Conservation (phyloP, 2,797 vertebrate species). For the Loris lydekkerianus region DNA sequence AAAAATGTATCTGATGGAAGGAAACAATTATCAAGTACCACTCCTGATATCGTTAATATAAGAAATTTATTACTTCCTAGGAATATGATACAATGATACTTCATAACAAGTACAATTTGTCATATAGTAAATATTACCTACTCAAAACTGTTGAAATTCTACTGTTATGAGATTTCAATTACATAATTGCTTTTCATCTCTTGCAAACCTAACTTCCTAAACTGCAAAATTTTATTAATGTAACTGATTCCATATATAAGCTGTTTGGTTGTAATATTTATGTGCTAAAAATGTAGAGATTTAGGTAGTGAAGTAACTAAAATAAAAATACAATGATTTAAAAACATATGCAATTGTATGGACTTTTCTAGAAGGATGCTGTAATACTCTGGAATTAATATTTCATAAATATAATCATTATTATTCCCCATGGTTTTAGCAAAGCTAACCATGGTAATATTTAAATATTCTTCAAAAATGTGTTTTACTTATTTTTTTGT, state of each 20-base stretch:
- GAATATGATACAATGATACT: slow-evolving; percentile 10
- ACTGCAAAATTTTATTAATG: slow-evolving; percentile 48
- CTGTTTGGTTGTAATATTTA: not conserved
- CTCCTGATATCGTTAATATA: not conserved
- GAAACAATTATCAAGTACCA: not conserved
- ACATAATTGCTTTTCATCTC: slow-evolving; percentile 56
- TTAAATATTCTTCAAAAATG: not conserved
- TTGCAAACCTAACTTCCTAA: slow-evolving; percentile 58
- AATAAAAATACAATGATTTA: not conserved
- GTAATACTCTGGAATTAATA: not conserved
- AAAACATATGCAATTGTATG: not conserved
- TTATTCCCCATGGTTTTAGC: not conserved
- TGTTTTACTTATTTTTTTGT: not conserved
- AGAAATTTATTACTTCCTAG: not conserved
- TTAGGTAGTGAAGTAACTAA: slow-evolving; percentile 2
- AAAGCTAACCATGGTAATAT: not conserved
- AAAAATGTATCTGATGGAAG: not conserved
- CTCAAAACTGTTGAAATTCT: slow-evolving; percentile 45
- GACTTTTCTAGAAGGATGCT: not conserved
- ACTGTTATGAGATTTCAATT: not conserved
- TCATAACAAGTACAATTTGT: not conserved
- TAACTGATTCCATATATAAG: slow-evolving; percentile 53
- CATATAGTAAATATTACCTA: not conserved
- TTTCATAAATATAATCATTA: slow-evolving; percentile 1
- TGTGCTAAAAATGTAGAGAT: not conserved